Base-by-base conservation (phyloP, 2,113 vertebrate genomes). In the Eira barbara region DNA sequence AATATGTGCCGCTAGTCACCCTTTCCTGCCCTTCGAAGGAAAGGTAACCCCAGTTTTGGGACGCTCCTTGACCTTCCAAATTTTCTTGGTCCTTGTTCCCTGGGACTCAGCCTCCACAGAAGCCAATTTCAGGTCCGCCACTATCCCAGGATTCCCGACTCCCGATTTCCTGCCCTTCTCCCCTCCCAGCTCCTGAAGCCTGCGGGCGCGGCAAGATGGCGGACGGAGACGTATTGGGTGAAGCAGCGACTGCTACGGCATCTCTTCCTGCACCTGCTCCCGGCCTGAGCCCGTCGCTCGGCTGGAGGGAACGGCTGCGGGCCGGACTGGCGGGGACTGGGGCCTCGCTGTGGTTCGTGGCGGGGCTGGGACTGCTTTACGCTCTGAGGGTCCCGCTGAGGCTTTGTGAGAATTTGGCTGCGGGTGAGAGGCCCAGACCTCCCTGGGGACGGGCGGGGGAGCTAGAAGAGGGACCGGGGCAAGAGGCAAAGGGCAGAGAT, bases 321-420 rank as follows among this genome's bases (percentile, higher is more conserved):
- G 99, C 99, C 95, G 99, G 98, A 84, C 98, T 99, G 92, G 98
- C 99, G 55, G 99, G 99, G 97, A 97, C 99, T 2, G 99, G 99
- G 97, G 98, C 99, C 98, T 99, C 97, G 29, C 97, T 99, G 97
- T 99, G 99, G 99, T 98, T 99, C 87, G 98, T 99, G 98, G 99
- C 99, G 98, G 99, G 99, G 94, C 98, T 99, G 81, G 99, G 99
- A 63, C 99, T 99, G 96, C 98, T 99, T 8, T 99, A 99, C 98
- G 99, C 99, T 45, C 98, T 99, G 98, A 98, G 99, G 98, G 99
- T 99, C 96, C 99, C 99, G 91, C 98, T 99, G 97, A 99, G 99
- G 97, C 98, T 99, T 91, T 99, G 99, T 98, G 99, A 99, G 98
- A 99, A 99, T 91, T 98, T 99, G 90, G 99, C 99, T 95, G 99